Evolutionary conservation across 2,797 vertebrate species (phyloP).

Genomic region (Nannoperca obscura): DNA sequence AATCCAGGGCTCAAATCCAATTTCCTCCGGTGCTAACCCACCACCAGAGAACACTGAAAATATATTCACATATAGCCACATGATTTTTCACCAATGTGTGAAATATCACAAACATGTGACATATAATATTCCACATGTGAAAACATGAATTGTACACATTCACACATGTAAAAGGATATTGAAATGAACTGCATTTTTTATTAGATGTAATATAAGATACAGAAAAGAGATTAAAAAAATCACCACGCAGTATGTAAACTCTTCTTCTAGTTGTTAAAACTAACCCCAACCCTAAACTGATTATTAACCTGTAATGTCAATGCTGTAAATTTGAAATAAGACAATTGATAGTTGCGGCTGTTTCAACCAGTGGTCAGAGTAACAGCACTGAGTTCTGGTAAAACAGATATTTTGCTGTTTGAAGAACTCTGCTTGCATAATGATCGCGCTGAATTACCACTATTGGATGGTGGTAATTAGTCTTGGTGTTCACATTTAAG

Average conservation of each 20-base stretch:
- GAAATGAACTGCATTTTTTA: background rate
- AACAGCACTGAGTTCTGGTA: constrained; percentile 24
- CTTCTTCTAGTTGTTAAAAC: background rate
- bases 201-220: background rate
- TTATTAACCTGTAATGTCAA: background rate
- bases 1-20: background rate
- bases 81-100: background rate
- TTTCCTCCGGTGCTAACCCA: background rate
- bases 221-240: background rate
- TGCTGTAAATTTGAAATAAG: background rate
- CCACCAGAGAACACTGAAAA: background rate
- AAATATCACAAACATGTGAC: background rate
- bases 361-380: constrained; percentile 11
- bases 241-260: background rate
- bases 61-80: background rate
- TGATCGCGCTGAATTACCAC: constrained; percentile 57
- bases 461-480: constrained; percentile 69
- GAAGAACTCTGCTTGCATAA: constrained; percentile 45
- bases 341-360: background rate
- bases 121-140: background rate
- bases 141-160: no score
- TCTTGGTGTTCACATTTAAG: constrained; percentile 66
- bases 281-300: background rate
- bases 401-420: constrained; percentile 65
- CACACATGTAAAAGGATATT: background rate